Percentiles rank a stretch among this genome's conserved stretches.
Conservation (phyloP, 2,113 vertebrate species). For the Arenaria interpres region DNA sequence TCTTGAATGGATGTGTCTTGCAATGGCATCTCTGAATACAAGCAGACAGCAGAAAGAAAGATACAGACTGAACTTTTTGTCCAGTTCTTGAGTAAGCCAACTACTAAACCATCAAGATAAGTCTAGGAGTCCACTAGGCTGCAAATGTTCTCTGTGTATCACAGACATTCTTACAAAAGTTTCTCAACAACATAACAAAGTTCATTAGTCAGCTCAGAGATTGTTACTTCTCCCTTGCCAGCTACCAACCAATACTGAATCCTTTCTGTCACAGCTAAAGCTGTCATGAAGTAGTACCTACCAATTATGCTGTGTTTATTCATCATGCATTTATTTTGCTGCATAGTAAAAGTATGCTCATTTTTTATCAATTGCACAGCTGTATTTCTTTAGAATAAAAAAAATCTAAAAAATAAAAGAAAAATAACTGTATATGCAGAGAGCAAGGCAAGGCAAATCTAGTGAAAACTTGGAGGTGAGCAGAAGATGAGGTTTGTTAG, state of each 20-base stretch:
- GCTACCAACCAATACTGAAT: neutral
- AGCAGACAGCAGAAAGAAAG: neutral
- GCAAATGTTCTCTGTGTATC: neutral
- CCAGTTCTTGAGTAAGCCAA: neutral
- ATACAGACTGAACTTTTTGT: neutral
- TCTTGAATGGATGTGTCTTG: neutral
- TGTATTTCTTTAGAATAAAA: neutral
- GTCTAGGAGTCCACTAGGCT: neutral
- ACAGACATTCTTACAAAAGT: neutral
- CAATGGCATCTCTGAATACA: neutral
- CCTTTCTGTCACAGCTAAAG: neutral
- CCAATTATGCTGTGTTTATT: neutral
- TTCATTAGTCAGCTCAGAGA: neutral
- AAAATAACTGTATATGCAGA: neutral
- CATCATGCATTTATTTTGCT: neutral
- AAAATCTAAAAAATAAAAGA: neutral
- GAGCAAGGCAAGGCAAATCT: neutral
- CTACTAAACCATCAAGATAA: neutral
- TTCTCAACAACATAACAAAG: neutral
- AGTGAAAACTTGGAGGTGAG: neutral
- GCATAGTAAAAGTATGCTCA: neutral
- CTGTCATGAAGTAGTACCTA: neutral
- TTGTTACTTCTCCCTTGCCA: neutral
- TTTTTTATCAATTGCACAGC: neutral
- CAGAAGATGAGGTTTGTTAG: neutral